Conservation (phyloP, 2,113 vertebrate genomes). For the Corvus hawaiiensis region DNA sequence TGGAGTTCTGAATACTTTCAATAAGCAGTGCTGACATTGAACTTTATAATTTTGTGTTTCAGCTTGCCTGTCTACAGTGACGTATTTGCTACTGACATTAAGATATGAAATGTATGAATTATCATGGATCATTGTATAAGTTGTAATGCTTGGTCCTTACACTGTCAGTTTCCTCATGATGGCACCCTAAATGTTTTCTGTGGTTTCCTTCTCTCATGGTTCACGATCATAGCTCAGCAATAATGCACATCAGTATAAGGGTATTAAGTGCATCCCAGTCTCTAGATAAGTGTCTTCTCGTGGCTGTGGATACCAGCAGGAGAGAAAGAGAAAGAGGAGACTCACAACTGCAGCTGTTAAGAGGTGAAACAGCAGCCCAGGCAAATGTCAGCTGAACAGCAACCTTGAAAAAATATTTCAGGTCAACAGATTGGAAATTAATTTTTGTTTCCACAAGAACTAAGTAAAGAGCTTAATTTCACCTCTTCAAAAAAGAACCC, state of each 20-base stretch:
- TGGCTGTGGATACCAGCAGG: neutral
- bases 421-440: neutral
- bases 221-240: neutral
- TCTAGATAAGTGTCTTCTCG: neutral
- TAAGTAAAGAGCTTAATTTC: neutral
- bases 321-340: neutral
- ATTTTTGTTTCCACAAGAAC: neutral
- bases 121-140: neutral
- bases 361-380: neutral
- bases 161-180: neutral
- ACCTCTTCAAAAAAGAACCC: neutral
- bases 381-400: neutral
- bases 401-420: neutral
- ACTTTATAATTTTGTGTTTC: neutral
- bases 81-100: neutral
- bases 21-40: neutral
- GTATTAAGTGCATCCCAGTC: neutral
- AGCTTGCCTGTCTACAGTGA: neutral
- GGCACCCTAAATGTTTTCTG: neutral
- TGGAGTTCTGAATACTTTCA: neutral
- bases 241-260: neutral
- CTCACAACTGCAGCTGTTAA: neutral
- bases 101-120: neutral
- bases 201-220: neutral
- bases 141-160: neutral